A percentile compares a stretch with the other conserved stretches of the same genome.
Conservation (phyloP, 2,797 vertebrate species). For the Telmatherina bonti region DNA sequence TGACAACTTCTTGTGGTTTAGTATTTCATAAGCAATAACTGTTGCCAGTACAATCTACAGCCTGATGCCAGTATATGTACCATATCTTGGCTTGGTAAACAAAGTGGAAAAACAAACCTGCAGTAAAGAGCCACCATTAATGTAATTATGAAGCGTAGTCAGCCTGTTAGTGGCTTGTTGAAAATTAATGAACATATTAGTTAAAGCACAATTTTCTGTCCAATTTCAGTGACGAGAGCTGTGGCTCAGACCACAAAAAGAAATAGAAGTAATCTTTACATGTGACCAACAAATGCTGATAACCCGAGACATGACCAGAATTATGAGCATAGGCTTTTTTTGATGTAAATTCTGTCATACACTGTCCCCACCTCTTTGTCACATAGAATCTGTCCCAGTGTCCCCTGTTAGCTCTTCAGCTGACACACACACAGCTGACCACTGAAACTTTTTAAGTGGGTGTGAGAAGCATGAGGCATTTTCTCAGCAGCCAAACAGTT, state of each 20-base stretch:
- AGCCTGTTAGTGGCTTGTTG: not conserved
- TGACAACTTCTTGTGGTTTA: not conserved
- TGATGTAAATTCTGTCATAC: not conserved
- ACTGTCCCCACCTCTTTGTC: slow-evolving; percentile 7
- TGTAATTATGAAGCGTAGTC: not conserved
- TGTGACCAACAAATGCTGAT: not conserved
- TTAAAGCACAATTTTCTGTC: not conserved
- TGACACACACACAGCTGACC: slow-evolving; percentile 67
- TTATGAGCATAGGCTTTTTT: slow-evolving; percentile 1
- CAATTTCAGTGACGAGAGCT: not conserved
- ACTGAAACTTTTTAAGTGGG: slow-evolving; percentile 64
- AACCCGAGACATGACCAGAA: not conserved
- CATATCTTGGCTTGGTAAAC: not conserved
- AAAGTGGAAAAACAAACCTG: not conserved
- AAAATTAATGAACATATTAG: not conserved
- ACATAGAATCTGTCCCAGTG: slow-evolving; percentile 5
- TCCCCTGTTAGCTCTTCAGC: slow-evolving; percentile 22
- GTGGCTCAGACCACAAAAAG: not conserved
- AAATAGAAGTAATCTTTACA: too few species aligned
- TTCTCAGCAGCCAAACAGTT: slow-evolving; percentile 69
- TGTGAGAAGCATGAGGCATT: slow-evolving; percentile 56
- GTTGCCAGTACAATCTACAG: slow-evolving; percentile 3
- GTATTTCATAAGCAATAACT: slow-evolving; percentile 4
- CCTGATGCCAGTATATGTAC: not conserved
- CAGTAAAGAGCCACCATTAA: not conserved